Evolutionary conservation across 2,797 vertebrate species (phyloP), one percentile per base, ranked within the genome.

Genomic region (Notolabrus celidotus): DNA sequence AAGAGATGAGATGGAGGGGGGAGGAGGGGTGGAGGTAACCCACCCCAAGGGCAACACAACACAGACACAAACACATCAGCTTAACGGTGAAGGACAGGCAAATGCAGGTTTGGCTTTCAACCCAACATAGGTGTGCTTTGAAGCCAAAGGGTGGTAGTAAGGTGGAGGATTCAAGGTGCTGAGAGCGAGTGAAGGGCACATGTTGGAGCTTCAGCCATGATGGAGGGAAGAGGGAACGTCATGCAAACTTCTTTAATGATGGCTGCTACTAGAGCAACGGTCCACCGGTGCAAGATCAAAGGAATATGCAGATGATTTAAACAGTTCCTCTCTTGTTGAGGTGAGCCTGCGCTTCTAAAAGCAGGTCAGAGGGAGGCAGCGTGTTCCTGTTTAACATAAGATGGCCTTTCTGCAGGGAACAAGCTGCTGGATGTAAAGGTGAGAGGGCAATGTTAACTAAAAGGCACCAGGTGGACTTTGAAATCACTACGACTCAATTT

Each of bases 1-100:
- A 75, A 65, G 67, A 81, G 67, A 85, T 67, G 80, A 84, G 74
- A 77, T 62, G 54, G 60, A 67, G 56, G 74, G 59, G 54, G 72
- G 56, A 69, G 54, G 16, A 51, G 82, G 39, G 66, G 71, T 72
- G 70, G 77, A 71, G 79, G 71, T 54, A 85, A 84, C 79, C 75
- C 79, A 80, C 80, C 84, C 77, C 88, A 88, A 88, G 90, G 90
- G 83, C 85, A 86, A 68, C 74, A 53, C 83, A 83, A 79, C 84
- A 64, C 65, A 86, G 68, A 82, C 70, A 72, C 80, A 75, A 77
- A 84, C 80, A 84, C 17, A n/a, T 67, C 82, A 79, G 71, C 71
- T 74, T 60, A 36, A 71, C 3, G n/a, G 75, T 81, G 85, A 91
- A 88, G 87, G 88, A 87, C 88, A 68, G 71, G 77, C 53, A 14